Base-by-base conservation (phyloP, 1,140 invertebrate genomes). In the Amyelois transitella region DNA sequence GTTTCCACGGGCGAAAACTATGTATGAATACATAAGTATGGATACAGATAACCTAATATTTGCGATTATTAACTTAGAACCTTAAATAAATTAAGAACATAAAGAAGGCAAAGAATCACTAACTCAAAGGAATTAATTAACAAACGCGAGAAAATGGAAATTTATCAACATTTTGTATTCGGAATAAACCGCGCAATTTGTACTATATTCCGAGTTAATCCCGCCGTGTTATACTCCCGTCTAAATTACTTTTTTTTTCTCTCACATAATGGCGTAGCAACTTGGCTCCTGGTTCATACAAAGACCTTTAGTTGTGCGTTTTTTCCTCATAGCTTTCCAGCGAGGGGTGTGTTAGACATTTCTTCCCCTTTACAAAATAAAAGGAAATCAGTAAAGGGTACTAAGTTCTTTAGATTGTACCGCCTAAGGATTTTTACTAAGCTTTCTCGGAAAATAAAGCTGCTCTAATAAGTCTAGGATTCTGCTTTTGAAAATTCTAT, bases 211-310 rank as follows among this genome's bases (percentile, higher is more conserved):
- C 17, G 32, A 38, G 25, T 55, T 55, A 58, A 56, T 64, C 57
- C 48, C 45, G 5, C 18, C 20, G 64, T 70, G 64, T 70, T 72
- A 69, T 66, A 53, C 25, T 50, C 45, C 63, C 57, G 69, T 61
- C 63, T 70, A 66, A 74, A 78, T 74, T 75, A 58, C 67, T 71
- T 74, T 77, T n/a, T 70, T 72, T 74, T 21, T 48, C 45, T 48
- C 45, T 72, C 56, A 44, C 62, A 59, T 58, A 66, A 61, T 59
- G 54, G 58, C 53, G 47, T 22, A 56, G 50, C 28, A 50, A 58
- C 57, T 60, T 69, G 54, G 55, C 55, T 62, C 57, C 45, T 58
- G 58, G 64, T 69, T 72, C 75, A 70, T 62, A 68, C 63, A 69
- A 72, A 72, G 60, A 66, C 69, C 70, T 75, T 68, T 67, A 61